Percentiles rank a stretch among this genome's conserved stretches.
Conservation (phyloP, 2,113 vertebrate genomes). For the Plecotus auritus region DNA sequence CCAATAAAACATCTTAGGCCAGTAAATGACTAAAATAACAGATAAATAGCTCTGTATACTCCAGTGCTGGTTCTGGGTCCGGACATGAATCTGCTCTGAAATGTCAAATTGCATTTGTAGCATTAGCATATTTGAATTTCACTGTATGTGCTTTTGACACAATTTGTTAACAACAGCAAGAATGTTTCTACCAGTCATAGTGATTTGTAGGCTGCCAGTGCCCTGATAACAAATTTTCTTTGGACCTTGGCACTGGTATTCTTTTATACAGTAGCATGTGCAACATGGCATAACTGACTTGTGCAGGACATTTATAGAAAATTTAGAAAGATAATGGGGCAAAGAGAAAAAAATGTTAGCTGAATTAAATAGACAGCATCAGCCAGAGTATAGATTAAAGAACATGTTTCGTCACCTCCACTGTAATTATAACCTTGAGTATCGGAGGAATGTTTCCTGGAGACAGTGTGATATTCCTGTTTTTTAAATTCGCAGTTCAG, state of each 20-base stretch:
- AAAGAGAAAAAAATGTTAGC: background rate
- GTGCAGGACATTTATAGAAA: background rate
- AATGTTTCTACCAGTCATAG: background rate
- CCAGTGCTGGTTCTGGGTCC: background rate
- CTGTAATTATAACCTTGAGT: background rate
- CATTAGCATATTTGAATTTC: constrained; percentile 27
- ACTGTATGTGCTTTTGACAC: background rate
- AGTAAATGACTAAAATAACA: background rate
- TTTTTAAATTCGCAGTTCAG: constrained; percentile 40
- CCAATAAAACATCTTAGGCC: background rate
- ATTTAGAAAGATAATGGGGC: background rate
- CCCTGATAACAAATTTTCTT: background rate
- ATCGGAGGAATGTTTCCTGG: background rate
- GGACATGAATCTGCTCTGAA: background rate
- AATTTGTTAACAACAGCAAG: constrained; percentile 32
- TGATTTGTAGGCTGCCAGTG: background rate
- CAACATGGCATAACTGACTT: background rate
- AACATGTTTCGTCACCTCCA: background rate
- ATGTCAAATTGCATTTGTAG: constrained; percentile 33
- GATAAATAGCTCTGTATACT: background rate
- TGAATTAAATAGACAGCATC: constrained; percentile 6
- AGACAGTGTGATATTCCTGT: background rate
- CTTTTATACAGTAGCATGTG: background rate
- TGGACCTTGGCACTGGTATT: background rate
- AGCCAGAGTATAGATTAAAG: background rate